Percentiles rank a stretch among this genome's conserved stretches.
Evolutionary conservation across 2,888 invertebrate species (phyloP).

Genomic region (Lysandra bellargus): DNA sequence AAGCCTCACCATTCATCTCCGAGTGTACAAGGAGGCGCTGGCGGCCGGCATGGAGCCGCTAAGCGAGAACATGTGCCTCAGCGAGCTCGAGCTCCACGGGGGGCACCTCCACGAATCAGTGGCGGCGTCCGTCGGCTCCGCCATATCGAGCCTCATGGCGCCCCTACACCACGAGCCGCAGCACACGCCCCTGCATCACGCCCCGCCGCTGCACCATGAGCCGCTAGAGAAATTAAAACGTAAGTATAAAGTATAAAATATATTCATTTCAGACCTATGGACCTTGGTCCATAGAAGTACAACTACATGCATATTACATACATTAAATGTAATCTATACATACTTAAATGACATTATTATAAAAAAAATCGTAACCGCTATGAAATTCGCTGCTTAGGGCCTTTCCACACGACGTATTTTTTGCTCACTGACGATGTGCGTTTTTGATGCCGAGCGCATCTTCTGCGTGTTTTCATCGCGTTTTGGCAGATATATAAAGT

Average conservation of each 20-base stretch:
- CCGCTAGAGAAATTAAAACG: slow-evolving; percentile 89
- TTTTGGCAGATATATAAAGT: too few relatives aligned
- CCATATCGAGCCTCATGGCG: slow-evolving; percentile 79
- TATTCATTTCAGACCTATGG: too few relatives aligned
- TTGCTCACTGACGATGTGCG: too few relatives aligned
- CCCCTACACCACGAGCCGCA: slow-evolving; percentile 79
- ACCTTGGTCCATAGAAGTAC: too few relatives aligned
- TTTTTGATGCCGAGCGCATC: too few relatives aligned
- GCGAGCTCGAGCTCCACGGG: slow-evolving; percentile 83
- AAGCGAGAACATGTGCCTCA: slow-evolving; percentile 86
- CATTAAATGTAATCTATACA: too few relatives aligned
- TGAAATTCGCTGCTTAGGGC: too few relatives aligned
- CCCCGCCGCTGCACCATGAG: slow-evolving; percentile 84
- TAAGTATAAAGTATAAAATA: slow-evolving; percentile 63
- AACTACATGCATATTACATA: too few relatives aligned
- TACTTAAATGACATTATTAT: too few relatives aligned
- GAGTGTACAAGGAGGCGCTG: slow-evolving; percentile 80
- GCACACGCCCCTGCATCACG: slow-evolving; percentile 81
- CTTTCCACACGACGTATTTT: too few relatives aligned
- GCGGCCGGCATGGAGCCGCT: slow-evolving; percentile 86
- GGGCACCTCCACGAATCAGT: slow-evolving; percentile 77
- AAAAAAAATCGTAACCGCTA: too few relatives aligned
- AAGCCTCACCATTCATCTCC: slow-evolving; percentile 77
- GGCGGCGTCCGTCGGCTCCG: slow-evolving; percentile 76
- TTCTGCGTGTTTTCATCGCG: too few relatives aligned